These are phyloP conservation scores for Climacteris rufus DNA, from an alignment of 2,113 vertebrate genomes.

Conservation along the genomic window DNA sequence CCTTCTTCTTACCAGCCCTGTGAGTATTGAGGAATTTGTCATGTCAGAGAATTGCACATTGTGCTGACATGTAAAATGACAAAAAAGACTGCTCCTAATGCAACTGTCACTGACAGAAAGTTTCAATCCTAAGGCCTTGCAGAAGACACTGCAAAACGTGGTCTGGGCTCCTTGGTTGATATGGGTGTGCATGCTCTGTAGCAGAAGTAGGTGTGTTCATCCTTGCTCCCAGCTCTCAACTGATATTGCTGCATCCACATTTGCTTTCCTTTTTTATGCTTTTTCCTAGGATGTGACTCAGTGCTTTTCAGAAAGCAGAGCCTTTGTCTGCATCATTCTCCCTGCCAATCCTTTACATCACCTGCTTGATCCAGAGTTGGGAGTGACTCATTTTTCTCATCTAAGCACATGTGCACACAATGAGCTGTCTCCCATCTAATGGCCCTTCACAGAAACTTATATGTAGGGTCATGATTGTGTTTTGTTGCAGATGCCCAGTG, in stretches of 20 bases:
- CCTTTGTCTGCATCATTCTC: constrained; percentile 50
- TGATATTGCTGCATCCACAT: background rate
- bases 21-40: background rate
- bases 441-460: constrained; percentile 57
- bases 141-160: background rate
- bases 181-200: background rate
- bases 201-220: background rate
- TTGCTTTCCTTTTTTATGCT: background rate
- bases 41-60: background rate
- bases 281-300: constrained; percentile 54
- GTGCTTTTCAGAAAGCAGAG: constrained; percentile 55
- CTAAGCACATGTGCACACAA: constrained; percentile 55
- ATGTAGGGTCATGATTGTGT: constrained; percentile 48
- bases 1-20: background rate
- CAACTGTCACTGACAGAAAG: background rate
- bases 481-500: constrained; percentile 51
- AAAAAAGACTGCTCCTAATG: background rate
- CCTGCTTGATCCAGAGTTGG: constrained; percentile 53
- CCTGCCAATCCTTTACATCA: constrained; percentile 54
- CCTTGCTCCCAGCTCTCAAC: background rate
- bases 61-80: background rate
- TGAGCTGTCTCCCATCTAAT: constrained; percentile 54
- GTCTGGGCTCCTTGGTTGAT: background rate
- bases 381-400: constrained; percentile 64
- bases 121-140: background rate